Evolutionary conservation across 23 tunicate species (phyloP), one percentile per base, ranked within the genome.

Genomic region (Ascidia mentula): DNA sequence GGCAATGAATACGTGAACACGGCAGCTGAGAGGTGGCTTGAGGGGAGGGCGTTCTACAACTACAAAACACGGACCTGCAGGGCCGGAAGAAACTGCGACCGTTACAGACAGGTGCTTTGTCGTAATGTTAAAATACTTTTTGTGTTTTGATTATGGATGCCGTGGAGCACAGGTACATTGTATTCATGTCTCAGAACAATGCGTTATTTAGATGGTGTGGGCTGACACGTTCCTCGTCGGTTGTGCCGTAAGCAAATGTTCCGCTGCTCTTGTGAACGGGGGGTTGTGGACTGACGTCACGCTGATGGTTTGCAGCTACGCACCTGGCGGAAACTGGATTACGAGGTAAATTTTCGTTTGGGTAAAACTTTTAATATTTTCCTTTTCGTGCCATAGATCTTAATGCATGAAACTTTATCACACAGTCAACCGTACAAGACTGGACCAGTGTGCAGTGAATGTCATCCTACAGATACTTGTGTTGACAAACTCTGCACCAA

Each of bases 61-160:
- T 86, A 80, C 81, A 46, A 70, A 39, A 71, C 85, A 0, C 26
- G 85, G 36, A 72, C 22, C 69, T 86, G 90, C 59, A 9, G 28
- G 4, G 31, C 84, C 0, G 85, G 85, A 6, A 71, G 35, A 34
- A 53, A 80, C 37, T 86, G 90, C 28, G 85, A 84, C n/a, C 90
- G 80, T 72, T 86, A 86, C 36, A 79, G 77, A 33, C 85, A 81
- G 77, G 85, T 81, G n/a, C n/a, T n/a, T n/a, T n/a, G n/a, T n/a
- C n/a, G n/a, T n/a, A n/a, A n/a, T n/a, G n/a, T n/a, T n/a, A n/a
- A n/a, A n/a, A n/a, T n/a, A n/a, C n/a, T n/a, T n/a, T n/a, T n/a
- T n/a, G n/a, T n/a, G n/a, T n/a, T n/a, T n/a, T n/a, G n/a, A n/a
- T n/a, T n/a, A n/a, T n/a, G n/a, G n/a, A n/a, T n/a, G n/a, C n/a